Percentiles rank a stretch among this genome's conserved stretches.
Conservation (phyloP, 1,140 invertebrate species). For the Ooceraea biroi region DNA sequence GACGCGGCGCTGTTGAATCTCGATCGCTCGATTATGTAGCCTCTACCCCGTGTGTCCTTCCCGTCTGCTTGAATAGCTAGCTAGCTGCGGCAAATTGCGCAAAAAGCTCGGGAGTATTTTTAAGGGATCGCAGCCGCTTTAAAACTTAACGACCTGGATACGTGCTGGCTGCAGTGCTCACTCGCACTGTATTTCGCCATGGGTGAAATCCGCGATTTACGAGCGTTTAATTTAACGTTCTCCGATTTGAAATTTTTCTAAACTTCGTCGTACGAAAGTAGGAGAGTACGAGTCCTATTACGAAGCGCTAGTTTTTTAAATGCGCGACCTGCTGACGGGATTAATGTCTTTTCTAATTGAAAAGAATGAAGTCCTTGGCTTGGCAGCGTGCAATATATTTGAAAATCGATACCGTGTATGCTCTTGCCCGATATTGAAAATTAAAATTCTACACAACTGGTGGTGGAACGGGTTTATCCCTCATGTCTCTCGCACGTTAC, state of each 20-base stretch:
- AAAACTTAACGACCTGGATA: conserved; percentile 5
- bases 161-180: neutral
- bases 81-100: conserved; percentile 10
- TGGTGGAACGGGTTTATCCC: conserved; percentile 17
- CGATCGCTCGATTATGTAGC: conserved; percentile 1
- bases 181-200: neutral
- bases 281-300: no score
- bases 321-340: neutral
- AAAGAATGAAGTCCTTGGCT: neutral
- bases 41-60: neutral
- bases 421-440: conserved; percentile 40
- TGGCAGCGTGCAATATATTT: neutral
- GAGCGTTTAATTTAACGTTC: no score
- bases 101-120: conserved; percentile 1
- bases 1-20: conserved; percentile 2
- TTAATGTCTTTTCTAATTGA: neutral
- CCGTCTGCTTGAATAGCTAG: neutral
- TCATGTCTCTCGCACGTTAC: conserved; percentile 19
- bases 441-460: conserved; percentile 51
- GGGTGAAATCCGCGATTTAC: neutral
- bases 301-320: no score
- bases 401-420: conserved; percentile 30
- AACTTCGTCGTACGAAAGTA: no score
- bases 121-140: neutral
- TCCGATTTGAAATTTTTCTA: no score